Evolutionary conservation across 1,140 invertebrate genomes (phyloP), one percentile per base, ranked within the genome.

Genomic region (Pseudomyrmex concolor): DNA sequence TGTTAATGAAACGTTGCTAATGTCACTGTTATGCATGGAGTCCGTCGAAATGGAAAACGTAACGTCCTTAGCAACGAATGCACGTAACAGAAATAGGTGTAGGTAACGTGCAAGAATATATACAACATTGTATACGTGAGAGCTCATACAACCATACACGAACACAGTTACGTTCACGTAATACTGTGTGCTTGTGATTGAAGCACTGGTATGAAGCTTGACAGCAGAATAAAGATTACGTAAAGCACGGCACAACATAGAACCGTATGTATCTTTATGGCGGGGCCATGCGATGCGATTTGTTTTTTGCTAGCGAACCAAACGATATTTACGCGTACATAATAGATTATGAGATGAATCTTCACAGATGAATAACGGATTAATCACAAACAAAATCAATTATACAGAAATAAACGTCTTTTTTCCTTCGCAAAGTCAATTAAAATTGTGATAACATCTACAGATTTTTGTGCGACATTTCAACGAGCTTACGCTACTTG

Each of bases 1-100:
- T 68, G 82, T 89, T 89, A 89, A 76, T 84, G 17, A 54, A n/a
- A 67, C 51, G 10, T 22, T 50, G 82, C 72, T 84, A 84, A 89
- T 70, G n/a, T 57, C 34, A 10, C 25, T 73, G 57, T 72, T 82
- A 73, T 74, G 78, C 48, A 82, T 45, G 68, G 5, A 73, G 57
- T 57, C 59, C 55, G 45, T 82, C 34, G 68, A 82, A 74, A 73
- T 73, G 78, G 78, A 82, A 82, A 82, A 82, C 19, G 48, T n/a
- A 73, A 73, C n/a, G 17, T 74, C 34, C 60, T 74, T 74, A 74
- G 78, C 25, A 50, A 54, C 22, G 57, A 59, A 62, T 7, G 59
- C 13, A 22, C 22, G 55, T 25, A 19, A 34, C 25, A 48, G 43
- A 19, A 10, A 4, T 22, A 17, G 43, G 19, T 82, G 13, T 80